Evolutionary conservation across 1,140 invertebrate species (phyloP).

Genomic region (Orchesella cincta): DNA sequence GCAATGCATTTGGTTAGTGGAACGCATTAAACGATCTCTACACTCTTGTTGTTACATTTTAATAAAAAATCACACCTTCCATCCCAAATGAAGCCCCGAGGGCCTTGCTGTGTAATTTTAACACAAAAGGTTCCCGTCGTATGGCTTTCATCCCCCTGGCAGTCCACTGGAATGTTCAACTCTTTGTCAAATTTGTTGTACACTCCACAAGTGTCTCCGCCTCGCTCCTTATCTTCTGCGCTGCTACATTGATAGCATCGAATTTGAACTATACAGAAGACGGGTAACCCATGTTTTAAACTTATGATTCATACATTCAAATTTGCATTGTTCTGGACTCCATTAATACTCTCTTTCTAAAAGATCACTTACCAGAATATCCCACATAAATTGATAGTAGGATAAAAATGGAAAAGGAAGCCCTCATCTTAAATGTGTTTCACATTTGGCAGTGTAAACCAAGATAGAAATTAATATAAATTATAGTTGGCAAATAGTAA

Average conservation of each 20-base stretch:
- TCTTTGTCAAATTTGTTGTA: conserved; percentile 78
- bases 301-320: too few relatives aligned
- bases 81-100: conserved; percentile 81
- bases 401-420: not conserved
- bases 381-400: not conserved
- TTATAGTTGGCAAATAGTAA: not conserved
- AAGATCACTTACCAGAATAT: not conserved
- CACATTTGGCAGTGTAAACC: not conserved
- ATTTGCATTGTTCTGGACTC: too few relatives aligned
- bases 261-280: conserved; percentile 59
- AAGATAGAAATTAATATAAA: too few relatives aligned
- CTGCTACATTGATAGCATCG: conserved; percentile 87
- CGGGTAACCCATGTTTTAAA: too few relatives aligned
- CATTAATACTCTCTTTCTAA: not conserved
- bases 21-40: too few relatives aligned
- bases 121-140: conserved; percentile 93
- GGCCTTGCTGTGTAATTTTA: conserved; percentile 84
- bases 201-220: conserved; percentile 81
- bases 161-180: conserved; percentile 80
- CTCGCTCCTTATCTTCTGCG: conserved; percentile 68
- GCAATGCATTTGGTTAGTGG: not conserved
- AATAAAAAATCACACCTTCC: conserved; percentile 42
- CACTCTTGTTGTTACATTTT: not conserved
- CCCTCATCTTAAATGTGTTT: conserved; percentile 6
- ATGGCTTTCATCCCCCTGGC: conserved; percentile 81